Conservation (phyloP, 2,797 vertebrate genomes). For the Acanthurus tractus region DNA sequence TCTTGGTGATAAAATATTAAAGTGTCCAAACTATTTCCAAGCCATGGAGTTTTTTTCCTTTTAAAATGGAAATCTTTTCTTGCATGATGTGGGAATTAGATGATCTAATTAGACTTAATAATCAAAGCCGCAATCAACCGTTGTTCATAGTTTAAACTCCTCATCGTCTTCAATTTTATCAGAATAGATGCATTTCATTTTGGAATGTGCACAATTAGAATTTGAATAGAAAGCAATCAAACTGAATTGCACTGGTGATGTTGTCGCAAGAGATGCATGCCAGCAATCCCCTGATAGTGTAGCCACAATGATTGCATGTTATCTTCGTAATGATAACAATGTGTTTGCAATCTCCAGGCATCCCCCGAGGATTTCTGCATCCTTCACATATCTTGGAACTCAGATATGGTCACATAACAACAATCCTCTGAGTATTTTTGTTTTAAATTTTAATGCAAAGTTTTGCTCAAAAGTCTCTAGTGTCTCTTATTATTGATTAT, state of each 20-base stretch:
- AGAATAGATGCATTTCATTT: conserved; percentile 48
- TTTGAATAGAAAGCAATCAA: conserved; percentile 63
- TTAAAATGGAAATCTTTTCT: conserved; percentile 17
- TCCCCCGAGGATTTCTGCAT: conserved; percentile 44
- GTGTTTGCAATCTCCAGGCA: conserved; percentile 53
- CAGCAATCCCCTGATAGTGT: conserved; percentile 59
- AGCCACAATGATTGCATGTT: conserved; percentile 61
- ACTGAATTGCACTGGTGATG: conserved; percentile 57
- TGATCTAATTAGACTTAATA: conserved; percentile 62
- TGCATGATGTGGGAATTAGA: conserved; percentile 42
- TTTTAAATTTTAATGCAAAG: conserved; percentile 27
- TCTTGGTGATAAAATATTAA: conserved; percentile 46
- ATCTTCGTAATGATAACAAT: conserved; percentile 62
- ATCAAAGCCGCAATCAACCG: conserved; percentile 59
- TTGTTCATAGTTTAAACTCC: conserved; percentile 45
- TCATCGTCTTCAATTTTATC: conserved; percentile 52
- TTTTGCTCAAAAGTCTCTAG: conserved; percentile 6
- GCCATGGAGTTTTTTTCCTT: conserved; percentile 26
- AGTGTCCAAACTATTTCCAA: conserved; percentile 30
- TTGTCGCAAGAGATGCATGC: conserved; percentile 58
- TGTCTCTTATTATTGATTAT: conserved; percentile 48
- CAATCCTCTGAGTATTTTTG: conserved; percentile 13
- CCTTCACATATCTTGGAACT: conserved; percentile 40
- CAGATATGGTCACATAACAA: conserved; percentile 35
- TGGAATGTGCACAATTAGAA: conserved; percentile 56